Base-by-base conservation (phyloP, 2,113 vertebrate species). In the Piprites chloris region DNA sequence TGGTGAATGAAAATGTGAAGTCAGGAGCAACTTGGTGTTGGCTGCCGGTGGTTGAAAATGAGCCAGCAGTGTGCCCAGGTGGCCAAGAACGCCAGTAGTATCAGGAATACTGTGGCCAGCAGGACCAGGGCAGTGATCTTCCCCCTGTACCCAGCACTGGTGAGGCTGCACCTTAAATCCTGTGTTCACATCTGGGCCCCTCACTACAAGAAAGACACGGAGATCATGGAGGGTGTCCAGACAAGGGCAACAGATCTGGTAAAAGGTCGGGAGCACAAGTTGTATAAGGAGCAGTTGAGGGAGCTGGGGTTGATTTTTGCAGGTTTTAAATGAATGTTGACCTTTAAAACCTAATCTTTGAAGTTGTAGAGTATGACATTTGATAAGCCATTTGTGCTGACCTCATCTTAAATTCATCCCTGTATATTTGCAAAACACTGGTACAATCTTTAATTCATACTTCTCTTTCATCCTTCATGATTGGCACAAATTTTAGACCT, bases 61-160 rank as follows among this genome's bases (percentile, higher is more conserved):
- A 28, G 14, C 6, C 21, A 23, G 11, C 30, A 1, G 1, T 23
- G 58, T 42, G 58, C 26, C 21, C 42, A 56, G 42, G 13, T 32
- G 30, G 9, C 35, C 32, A 9, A 41, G 11, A 18, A 49, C 9
- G 41, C 41, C 35, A 9, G 1, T 2, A 30, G 35, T 2, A 8
- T 1, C 49, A 72, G 56, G n/a, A 35, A 11, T 8, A 5, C 7
- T 27, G 58, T 18, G 49, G 3, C n/a, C 75, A 87, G 49, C 56
- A 71, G 41, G 16, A 26, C 0, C 19, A 71, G 66, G 20, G 5
- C 41, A 30, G 2, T 1, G 66, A 28, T 56, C 16, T 11, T 20
- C 1, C 3, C 15, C 6, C 41, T 26, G 30, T n/a, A 21, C 28
- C 24, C 1, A 0, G 23, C n/a, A 62, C 24, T 21, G 30, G 1